phyloP scores from a whole-genome alignment of 30 jellyfish, hydroid and myxozoan species.

The Mastigias papua region DNA sequence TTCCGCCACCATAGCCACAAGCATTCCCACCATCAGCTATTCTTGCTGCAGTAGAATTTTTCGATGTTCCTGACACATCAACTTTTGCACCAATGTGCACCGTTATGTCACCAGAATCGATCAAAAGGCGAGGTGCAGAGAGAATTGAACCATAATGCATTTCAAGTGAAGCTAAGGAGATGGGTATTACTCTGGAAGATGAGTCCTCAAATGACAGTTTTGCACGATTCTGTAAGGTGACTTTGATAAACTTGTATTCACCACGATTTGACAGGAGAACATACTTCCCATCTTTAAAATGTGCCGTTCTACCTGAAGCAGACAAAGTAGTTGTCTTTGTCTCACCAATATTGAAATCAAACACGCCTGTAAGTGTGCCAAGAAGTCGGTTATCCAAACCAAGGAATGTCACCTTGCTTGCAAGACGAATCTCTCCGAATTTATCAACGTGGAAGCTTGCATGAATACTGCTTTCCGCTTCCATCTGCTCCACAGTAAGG shows the following conservation, averaged over 20 bases:
- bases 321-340: slow-evolving; percentile 59
- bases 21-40: slow-evolving; percentile 51
- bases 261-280: slow-evolving; percentile 67
- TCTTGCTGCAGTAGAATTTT: slow-evolving; percentile 3
- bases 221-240: slow-evolving; percentile 72
- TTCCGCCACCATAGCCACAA: slow-evolving; percentile 75
- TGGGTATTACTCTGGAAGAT: slow-evolving; percentile 25
- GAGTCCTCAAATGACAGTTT: slow-evolving; percentile 51
- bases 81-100: slow-evolving; percentile 60
- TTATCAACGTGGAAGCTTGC: slow-evolving; percentile 71
- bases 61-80: slow-evolving; percentile 47
- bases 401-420: slow-evolving; percentile 70
- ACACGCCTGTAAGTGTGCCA: slow-evolving; percentile 74
- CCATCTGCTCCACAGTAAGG: slow-evolving; percentile 32
- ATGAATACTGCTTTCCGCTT: slow-evolving; percentile 33
- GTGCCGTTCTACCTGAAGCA: slow-evolving; percentile 68
- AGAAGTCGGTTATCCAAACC: slow-evolving; percentile 63
- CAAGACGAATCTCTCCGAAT: slow-evolving; percentile 63
- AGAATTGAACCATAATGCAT: slow-evolving; percentile 67
- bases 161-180: slow-evolving; percentile 59
- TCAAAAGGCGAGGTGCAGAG: slow-evolving; percentile 44
- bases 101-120: slow-evolving; percentile 40
- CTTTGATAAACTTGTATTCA: slow-evolving; percentile 57
- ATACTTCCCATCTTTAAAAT: slow-evolving; percentile 65
- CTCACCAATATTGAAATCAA: slow-evolving; percentile 68